phyloP scores from a whole-genome alignment of 1,140 invertebrate species.

The Hylaeus volcanicus region DNA sequence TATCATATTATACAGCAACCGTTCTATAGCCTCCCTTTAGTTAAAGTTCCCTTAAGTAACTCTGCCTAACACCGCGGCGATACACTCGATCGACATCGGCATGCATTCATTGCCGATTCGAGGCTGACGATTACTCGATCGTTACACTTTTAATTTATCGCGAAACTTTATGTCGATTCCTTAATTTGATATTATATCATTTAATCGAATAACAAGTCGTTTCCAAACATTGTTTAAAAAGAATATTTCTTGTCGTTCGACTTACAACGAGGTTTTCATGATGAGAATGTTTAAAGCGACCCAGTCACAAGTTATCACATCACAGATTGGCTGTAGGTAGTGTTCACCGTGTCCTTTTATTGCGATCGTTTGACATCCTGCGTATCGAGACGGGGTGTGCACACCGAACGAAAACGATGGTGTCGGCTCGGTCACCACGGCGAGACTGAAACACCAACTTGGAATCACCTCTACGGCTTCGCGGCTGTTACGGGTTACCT shows the following conservation, averaged over 20 bases:
- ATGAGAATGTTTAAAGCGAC: neutral
- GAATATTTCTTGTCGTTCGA: neutral
- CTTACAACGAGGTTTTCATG: constrained; percentile 27
- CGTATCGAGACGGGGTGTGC: neutral
- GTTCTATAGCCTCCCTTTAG: neutral
- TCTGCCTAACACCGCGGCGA: neutral
- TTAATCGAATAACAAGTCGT: too few relatives aligned
- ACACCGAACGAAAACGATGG: constrained; percentile 26
- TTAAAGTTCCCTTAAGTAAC: neutral
- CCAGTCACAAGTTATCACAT: constrained; percentile 25
- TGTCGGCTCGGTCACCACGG: constrained; percentile 34
- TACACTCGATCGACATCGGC: neutral
- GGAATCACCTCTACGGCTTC: constrained; percentile 23
- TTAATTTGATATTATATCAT: too few relatives aligned
- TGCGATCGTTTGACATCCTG: constrained; percentile 22
- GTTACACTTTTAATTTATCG: too few relatives aligned
- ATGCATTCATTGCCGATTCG: constrained; percentile 38
- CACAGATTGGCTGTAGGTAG: constrained; percentile 20
- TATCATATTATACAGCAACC: neutral
- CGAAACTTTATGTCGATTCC: too few relatives aligned
- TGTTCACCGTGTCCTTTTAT: constrained; percentile 20
- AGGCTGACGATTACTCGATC: constrained; percentile 42
- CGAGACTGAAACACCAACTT: constrained; percentile 42
- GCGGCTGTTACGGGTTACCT: constrained; percentile 43
- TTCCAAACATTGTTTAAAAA: neutral